phyloP scores from a whole-genome alignment of 2,888 invertebrate species.

The Kuschelorhynchus macadamiae region DNA sequence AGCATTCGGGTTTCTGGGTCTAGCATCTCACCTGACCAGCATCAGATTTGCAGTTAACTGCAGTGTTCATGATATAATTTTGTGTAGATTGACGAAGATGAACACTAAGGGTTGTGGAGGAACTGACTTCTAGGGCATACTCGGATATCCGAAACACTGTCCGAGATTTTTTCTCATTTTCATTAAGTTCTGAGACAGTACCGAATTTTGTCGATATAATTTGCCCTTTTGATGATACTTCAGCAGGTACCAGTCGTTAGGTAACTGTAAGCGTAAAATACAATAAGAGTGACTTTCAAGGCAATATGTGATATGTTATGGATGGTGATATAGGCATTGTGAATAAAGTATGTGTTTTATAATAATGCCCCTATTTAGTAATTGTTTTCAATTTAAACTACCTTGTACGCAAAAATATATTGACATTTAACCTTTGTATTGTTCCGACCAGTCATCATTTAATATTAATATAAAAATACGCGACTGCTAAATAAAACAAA shows the following conservation, averaged over 20 bases:
- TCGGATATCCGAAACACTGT: slow-evolving; percentile 49
- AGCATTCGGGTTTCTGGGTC: slow-evolving; percentile 44
- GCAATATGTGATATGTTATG: too few relatives aligned
- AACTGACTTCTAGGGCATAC: slow-evolving; percentile 47
- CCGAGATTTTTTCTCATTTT: slow-evolving; percentile 50
- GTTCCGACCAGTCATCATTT: too few relatives aligned
- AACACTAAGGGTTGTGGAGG: slow-evolving; percentile 37
- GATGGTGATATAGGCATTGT: not conserved
- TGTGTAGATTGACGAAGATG: slow-evolving; percentile 40
- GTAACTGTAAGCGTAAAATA: slow-evolving; percentile 42
- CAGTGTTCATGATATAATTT: slow-evolving; percentile 34
- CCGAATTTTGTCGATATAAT: slow-evolving; percentile 46
- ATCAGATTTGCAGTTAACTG: slow-evolving; percentile 31
- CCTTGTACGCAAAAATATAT: too few relatives aligned
- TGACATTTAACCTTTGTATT: too few relatives aligned
- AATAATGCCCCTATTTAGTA: too few relatives aligned
- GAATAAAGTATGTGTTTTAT: too few relatives aligned
- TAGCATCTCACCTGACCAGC: slow-evolving; percentile 50
- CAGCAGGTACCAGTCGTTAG: slow-evolving; percentile 48
- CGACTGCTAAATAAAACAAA: too few relatives aligned
- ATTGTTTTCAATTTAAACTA: too few relatives aligned
- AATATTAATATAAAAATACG: too few relatives aligned
- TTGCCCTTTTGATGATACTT: slow-evolving; percentile 46
- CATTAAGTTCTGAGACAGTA: slow-evolving; percentile 48
- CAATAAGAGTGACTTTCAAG: slow-evolving; percentile 8